phyloP scores from a whole-genome alignment of 2,113 vertebrate species.

The Petroica traversi region DNA sequence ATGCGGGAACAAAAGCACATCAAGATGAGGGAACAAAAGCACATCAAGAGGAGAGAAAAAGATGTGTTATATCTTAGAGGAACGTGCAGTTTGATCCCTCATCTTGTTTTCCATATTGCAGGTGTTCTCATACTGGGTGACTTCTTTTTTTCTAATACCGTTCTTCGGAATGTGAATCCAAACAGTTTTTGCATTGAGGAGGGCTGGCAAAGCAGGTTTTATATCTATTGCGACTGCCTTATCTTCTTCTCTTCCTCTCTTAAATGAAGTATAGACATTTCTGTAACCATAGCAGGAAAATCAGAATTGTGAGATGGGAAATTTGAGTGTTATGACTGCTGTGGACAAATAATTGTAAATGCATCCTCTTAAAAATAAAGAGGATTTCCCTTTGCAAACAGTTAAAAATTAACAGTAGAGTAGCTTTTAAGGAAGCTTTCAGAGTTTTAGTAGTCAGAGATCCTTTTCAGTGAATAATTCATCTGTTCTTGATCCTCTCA shows the following conservation, averaged over 20 bases:
- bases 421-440: not conserved
- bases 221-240: not conserved
- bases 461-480: not conserved
- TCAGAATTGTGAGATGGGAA: not conserved
- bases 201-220: not conserved
- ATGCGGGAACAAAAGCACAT: rapidly evolving
- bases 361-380: not conserved
- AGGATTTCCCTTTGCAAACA: not conserved
- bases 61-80: slow-evolving; percentile 32
- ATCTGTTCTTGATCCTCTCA: not conserved
- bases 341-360: not conserved
- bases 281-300: not conserved
- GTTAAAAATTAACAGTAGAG: not conserved
- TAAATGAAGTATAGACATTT: not conserved
- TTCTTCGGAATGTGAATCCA: not conserved
- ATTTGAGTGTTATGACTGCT: not conserved
- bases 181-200: not conserved
- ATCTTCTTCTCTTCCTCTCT: not conserved
- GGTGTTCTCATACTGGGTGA: not conserved
- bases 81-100: not conserved
- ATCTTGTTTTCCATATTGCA: not conserved
- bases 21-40: not conserved
- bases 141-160: not conserved
- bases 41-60: not conserved
- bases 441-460: not conserved